phyloP scores from a whole-genome alignment of 1,140 invertebrate species.

The Agrilus planipennis region DNA sequence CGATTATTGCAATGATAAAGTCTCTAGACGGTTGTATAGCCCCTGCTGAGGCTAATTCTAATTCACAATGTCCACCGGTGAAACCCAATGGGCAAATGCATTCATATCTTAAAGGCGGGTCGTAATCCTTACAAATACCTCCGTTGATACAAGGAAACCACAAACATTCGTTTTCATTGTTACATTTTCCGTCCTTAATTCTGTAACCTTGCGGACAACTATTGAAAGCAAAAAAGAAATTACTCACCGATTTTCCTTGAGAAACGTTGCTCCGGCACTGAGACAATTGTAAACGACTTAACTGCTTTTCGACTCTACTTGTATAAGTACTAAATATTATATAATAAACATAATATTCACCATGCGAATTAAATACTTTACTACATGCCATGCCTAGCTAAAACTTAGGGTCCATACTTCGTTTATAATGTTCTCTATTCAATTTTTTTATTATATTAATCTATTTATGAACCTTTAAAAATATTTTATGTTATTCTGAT shows the following conservation, averaged over 20 bases:
- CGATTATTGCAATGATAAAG: constrained; percentile 70
- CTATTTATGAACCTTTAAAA: too few species aligned
- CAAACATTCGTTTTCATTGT: constrained; percentile 66
- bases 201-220: constrained; percentile 62
- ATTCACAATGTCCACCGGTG: constrained; percentile 67
- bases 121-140: constrained; percentile 56
- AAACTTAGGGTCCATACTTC: too few species aligned
- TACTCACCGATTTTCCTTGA: constrained; percentile 14
- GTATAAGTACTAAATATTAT: too few species aligned
- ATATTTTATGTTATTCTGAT: too few species aligned
- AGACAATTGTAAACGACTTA: constrained; percentile 4
- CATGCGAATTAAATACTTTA: too few species aligned
- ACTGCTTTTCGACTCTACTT: too few species aligned
- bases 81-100: constrained; percentile 63
- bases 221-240: constrained; percentile 20
- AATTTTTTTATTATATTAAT: too few species aligned
- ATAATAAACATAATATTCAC: too few species aligned
- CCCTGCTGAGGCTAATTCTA: constrained; percentile 58
- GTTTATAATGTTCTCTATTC: too few species aligned
- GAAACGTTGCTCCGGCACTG: constrained; percentile 20
- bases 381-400: too few species aligned
- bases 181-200: constrained; percentile 47
- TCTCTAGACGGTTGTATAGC: constrained; percentile 66
- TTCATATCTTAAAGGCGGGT: constrained; percentile 56
- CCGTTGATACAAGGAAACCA: constrained; percentile 59